These are phyloP conservation scores for Maccullochella peelii DNA, from an alignment of 2,113 vertebrate genomes.

Conservation along the genomic window DNA sequence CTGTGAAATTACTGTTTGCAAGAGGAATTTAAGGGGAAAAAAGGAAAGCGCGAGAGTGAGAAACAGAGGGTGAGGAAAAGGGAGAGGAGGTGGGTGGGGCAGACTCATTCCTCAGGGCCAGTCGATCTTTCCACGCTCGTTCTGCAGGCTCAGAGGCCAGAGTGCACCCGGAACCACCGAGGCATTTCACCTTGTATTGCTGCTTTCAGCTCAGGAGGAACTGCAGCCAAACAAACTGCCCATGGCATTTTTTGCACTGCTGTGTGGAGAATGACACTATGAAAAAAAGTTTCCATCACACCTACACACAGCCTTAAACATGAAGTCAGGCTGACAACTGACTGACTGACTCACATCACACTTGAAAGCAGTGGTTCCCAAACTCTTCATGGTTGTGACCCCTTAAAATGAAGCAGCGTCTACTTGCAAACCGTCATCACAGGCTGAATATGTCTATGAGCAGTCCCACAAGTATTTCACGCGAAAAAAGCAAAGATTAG, in stretches of 20 bases:
- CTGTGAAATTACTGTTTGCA: background rate
- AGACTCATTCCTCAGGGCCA: slow-evolving; percentile 54
- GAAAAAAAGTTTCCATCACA: slow-evolving; percentile 18
- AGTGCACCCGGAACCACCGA: slow-evolving; percentile 36
- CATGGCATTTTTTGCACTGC: background rate
- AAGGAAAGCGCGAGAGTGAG: background rate
- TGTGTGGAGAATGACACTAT: slow-evolving; percentile 8
- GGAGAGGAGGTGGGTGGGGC: slow-evolving; percentile 59
- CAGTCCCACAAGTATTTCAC: background rate
- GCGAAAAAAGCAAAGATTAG: background rate
- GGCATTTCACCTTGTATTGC: slow-evolving; percentile 44
- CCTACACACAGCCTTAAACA: background rate
- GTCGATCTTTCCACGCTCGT: slow-evolving; percentile 39
- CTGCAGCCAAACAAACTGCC: slow-evolving; percentile 3
- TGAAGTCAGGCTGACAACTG: background rate
- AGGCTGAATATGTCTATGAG: background rate
- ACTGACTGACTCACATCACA: background rate
- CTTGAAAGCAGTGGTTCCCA: background rate
- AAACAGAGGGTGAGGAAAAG: slow-evolving; percentile 9
- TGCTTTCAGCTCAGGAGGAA: background rate
- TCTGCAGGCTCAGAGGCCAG: slow-evolving; percentile 41
- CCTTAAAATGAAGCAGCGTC: background rate
- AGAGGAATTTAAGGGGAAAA: slow-evolving; percentile 1
- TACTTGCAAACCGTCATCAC: background rate
- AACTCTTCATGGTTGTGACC: background rate